Conservation (phyloP, 2,797 vertebrate genomes). For the Holocentrus rufus region DNA sequence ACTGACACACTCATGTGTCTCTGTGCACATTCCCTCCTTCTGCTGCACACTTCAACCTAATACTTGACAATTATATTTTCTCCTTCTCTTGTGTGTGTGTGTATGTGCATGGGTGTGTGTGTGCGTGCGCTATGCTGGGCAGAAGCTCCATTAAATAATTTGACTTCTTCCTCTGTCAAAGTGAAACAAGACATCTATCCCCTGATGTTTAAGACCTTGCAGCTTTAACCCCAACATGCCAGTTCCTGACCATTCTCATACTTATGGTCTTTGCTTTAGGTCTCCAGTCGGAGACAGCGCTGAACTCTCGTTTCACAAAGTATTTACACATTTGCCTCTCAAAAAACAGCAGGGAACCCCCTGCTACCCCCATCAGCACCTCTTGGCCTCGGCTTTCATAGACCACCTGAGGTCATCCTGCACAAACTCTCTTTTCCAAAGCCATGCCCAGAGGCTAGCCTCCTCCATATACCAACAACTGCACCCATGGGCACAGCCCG, state of each 20-base stretch:
- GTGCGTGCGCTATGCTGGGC: neutral
- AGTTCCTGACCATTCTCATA: neutral
- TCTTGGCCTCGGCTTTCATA: slow-evolving; percentile 25
- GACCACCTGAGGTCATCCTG: slow-evolving; percentile 36
- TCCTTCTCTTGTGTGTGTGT: neutral
- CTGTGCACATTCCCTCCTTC: neutral
- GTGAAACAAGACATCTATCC: neutral
- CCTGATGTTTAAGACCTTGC: neutral
- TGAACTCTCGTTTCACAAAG: slow-evolving; percentile 4
- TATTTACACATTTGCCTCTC: slow-evolving; percentile 22
- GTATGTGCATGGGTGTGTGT: neutral
- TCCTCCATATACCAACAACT: slow-evolving; percentile 46
- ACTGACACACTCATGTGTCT: neutral
- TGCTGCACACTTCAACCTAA: neutral
- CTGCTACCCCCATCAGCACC: neutral
- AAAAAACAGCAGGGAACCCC: slow-evolving; percentile 11
- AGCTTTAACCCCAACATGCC: neutral
- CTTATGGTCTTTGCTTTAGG: neutral
- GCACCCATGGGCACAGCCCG: slow-evolving; percentile 37
- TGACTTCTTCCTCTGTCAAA: neutral
- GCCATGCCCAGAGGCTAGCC: slow-evolving; percentile 47
- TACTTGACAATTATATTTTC: neutral
- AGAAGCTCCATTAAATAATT: neutral
- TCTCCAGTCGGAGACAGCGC: neutral
- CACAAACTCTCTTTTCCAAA: slow-evolving; percentile 42